Evolutionary conservation across 92 coral and sea anemone species (phyloP).

Genomic region (Anthopleura xanthogrammica): DNA sequence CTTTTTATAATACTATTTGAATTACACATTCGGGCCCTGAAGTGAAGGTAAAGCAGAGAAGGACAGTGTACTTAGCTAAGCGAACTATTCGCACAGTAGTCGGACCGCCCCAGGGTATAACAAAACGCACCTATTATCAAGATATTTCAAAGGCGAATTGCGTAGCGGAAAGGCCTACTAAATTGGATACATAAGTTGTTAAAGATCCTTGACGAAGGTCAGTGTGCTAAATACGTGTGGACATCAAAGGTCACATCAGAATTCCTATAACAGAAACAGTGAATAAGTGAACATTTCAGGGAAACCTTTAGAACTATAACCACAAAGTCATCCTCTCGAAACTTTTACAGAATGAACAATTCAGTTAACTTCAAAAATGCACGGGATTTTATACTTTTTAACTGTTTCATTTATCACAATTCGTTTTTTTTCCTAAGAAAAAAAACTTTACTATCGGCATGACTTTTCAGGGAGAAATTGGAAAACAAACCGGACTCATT

Average conservation of each 20-base stretch:
- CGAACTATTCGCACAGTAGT: not conserved
- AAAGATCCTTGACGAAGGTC: conserved; percentile 18
- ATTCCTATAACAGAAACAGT: too few relatives aligned
- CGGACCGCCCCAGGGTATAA: not conserved
- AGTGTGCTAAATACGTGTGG: conserved; percentile 8
- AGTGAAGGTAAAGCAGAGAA: not conserved
- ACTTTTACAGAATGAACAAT: too few relatives aligned
- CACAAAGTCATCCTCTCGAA: too few relatives aligned
- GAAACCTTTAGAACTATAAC: too few relatives aligned
- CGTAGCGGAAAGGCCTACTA: conserved; percentile 8
- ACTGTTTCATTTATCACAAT: too few relatives aligned
- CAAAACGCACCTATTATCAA: not conserved
- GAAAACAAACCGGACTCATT: not conserved
- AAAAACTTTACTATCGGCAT: too few relatives aligned
- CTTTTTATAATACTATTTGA: conserved; percentile 4
- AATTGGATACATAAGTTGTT: conserved; percentile 11
- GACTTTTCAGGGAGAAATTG: not conserved
- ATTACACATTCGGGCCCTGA: not conserved
- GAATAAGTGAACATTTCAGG: too few relatives aligned
- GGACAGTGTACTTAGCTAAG: not conserved
- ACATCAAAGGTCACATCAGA: conserved; percentile 9
- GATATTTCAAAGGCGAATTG: not conserved
- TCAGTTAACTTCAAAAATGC: not conserved
- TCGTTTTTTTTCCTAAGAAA: too few relatives aligned
- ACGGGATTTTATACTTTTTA: too few relatives aligned